Base-by-base conservation (phyloP, 2,113 vertebrate genomes). In the Vimba vimba region DNA sequence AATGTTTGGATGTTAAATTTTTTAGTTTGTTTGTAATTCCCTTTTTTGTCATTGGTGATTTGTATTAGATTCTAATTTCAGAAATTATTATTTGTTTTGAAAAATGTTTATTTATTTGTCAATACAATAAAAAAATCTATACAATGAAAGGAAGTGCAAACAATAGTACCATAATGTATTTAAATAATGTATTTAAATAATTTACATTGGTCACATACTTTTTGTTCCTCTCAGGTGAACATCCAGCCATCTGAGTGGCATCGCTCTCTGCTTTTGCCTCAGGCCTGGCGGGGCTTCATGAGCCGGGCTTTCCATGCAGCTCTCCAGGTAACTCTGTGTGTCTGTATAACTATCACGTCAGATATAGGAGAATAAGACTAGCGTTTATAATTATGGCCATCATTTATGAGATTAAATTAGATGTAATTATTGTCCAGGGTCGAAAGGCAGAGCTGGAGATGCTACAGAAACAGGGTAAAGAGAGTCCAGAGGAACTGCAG, bases 241-340 rank as follows among this genome's bases (percentile, higher is more conserved):
- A 97, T 99, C 86, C 97, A 99, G 78, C 97, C 94, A 2, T 97
- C 97, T 0, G 98, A 99, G 82, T 99, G 98, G 98, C 97, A 99
- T 87, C 96, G 94, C 0, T 96, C 97, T 0, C 88, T 99, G 27
- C 92, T 98, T 5, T 93, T 98, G 36, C 97, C 98, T 0, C 97
- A 97, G 83, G 96, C 96, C 13, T 99, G 98, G 98, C 91, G 95
- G 8, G 95, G 93, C 0, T 98, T 97, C 90, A 97, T 99, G 97
- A 95, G 80, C 86, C 94, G 97, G 89, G 94, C 96, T 0, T 99
- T 96, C 89, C 93, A 94, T 57, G 97, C 97, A 1, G 89, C 96
- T 23, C 91, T 99, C 15, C 97, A 98, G 97, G 98, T 99, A 89
- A 94, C 23, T n/a, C 19, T 59, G 33, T 60, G 75, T 33, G 52